Evolutionary conservation across 2,888 invertebrate genomes (phyloP).

Genomic region (Caenorhabditis auriculariae): DNA sequence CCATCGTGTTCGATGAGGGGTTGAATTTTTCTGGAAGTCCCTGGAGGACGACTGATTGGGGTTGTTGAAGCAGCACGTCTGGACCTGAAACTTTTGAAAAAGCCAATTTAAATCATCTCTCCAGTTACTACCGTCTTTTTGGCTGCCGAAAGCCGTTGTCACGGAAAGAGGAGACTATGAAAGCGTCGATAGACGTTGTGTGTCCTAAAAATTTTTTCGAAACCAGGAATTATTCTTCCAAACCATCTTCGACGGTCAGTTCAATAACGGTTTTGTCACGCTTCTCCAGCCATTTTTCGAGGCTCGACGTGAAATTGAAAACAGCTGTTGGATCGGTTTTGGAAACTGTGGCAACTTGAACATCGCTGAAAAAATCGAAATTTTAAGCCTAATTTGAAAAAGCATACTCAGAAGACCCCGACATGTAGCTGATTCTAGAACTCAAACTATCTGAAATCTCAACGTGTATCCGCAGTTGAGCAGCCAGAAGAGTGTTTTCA

Average conservation of each 20-base stretch:
- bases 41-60: slow-evolving; percentile 12
- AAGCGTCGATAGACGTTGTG: slow-evolving; percentile 16
- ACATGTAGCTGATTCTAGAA: too few species aligned
- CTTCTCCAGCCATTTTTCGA: too few species aligned
- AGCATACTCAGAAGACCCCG: too few species aligned
- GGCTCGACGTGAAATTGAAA: too few species aligned
- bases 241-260: background rate
- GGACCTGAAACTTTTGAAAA: slow-evolving; percentile 9
- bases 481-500: slow-evolving; percentile 13
- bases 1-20: too few species aligned
- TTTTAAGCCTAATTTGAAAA: too few species aligned
- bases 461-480: slow-evolving; percentile 17
- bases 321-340: too few species aligned
- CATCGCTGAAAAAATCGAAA: too few species aligned
- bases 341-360: too few species aligned
- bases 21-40: background rate
- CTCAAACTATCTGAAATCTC: too few species aligned
- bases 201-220: slow-evolving; percentile 14
- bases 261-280: background rate
- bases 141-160: slow-evolving; percentile 10
- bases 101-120: background rate
- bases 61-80: slow-evolving; percentile 11
- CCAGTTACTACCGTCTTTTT: slow-evolving; percentile 12
- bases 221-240: too few species aligned
- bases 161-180: slow-evolving; percentile 16